Base-by-base conservation (phyloP, 2,888 invertebrate species). In the Ommatoiulus sabulosus region DNA sequence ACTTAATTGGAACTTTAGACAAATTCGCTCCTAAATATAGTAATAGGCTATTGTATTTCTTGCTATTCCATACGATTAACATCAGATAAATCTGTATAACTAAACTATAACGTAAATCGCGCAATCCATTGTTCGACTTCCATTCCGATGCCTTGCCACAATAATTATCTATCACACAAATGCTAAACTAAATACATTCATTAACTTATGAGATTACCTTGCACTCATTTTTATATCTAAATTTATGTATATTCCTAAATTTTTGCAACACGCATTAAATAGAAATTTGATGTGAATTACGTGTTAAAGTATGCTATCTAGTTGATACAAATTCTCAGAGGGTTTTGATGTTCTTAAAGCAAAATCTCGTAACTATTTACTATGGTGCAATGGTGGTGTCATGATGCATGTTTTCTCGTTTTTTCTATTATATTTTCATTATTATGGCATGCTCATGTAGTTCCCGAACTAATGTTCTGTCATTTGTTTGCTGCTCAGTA, bases 401-500 rank as follows among this genome's bases (percentile, higher is more conserved):
- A 80, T 80, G 80, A 80, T 80, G 80, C 80, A 80, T 80, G 80
- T 80, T 80, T 80, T 80, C 80, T 80, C 80, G 24, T 80, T 3
- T 57, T 20, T 80, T 80, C 80, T 80, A n/a, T 63, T 63, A 63
- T 80, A 12, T 80, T 80, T 80, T 35, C 12, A 80, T 35, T 80
- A 35, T 35, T 52, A 1, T 80, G 35, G 12, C 80, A 57, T 57
- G 17, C 35, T n/a, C 20, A 3, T 48, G 20, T 6, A 44, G 6
- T 44, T 46, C 48, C n/a, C 24, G 86, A 44, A 86, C 44, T 86
- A 12, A 86, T 46, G 44, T 44, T 86, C 48, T 80, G 80, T 15
- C 35, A 80, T 80, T 86, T 52, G n/a, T 87, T 52, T 87, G 87
- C 43, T 87, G 87, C 57, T 87, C 91, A 98, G 98, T 98, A 92